Base-by-base conservation (phyloP, 1,140 invertebrate species). In the Cyrtorhinus lividipennis region DNA sequence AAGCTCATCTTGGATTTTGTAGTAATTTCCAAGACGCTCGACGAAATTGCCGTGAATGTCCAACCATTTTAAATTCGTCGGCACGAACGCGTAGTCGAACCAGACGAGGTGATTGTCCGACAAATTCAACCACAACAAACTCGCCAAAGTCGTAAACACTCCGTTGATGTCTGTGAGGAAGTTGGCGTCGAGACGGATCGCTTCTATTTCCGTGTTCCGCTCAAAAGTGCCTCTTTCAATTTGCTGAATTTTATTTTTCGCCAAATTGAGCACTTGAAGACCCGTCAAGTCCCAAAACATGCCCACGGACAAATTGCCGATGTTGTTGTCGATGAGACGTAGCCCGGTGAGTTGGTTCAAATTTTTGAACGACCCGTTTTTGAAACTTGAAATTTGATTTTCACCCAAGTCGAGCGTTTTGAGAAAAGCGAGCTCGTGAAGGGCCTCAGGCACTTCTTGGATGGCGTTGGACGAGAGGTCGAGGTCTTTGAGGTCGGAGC, bases 41-140 rank as follows among this genome's bases (percentile, higher is more conserved):
- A 94, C 89, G 67, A 85, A 87, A 72, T 94, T 93, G 44, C 87
- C 82, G 71, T 91, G 88, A 67, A 93, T 85, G 71, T 93, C 90
- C 69, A 93, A 76, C 88, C 89, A 93, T 73, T 92, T 90, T 53
- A 93, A 76, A 72, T 89, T 90, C 53, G 80, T 82, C 10, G 90
- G 90, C 64, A 93, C 83, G 72, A 90, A 88, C 15, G 88, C 88
- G 72, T 90, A 92, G 72, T 93, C 90, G 71, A 92, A 92, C 87
- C 88, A 90, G 53, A 89, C 83, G 69, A 94, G 76, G 77, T 90
- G 87, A 78, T 94, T 93, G 74, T 90, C 86, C 0, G 88, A 91
- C n/a, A 92, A 77, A 73, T 94, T 93, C 38, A 94, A 75, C 83
- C 90, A 86, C 67, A 92, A 73, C 25, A 94, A 77, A 65, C 84